These are phyloP conservation scores for Rhegmatorhina hoffmannsi DNA, from an alignment of 2,113 vertebrate species.

Conservation along the genomic window DNA sequence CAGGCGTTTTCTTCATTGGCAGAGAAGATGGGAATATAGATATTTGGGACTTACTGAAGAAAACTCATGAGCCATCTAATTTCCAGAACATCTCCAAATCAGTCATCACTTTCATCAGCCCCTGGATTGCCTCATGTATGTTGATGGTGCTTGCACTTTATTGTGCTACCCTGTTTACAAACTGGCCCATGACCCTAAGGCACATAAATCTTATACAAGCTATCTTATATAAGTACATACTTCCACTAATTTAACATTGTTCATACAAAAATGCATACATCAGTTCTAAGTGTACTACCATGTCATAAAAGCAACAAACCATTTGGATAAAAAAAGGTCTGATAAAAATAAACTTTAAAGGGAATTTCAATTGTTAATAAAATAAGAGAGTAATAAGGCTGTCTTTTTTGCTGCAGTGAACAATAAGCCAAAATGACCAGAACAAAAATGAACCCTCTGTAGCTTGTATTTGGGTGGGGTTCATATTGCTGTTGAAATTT, in stretches of 20 bases:
- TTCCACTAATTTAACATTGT: background rate
- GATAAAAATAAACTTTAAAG: background rate
- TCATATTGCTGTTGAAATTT: background rate
- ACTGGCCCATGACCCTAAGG: background rate
- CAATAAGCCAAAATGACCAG: background rate
- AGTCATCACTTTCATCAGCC: constrained; percentile 83
- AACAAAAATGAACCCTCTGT: background rate
- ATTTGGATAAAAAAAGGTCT: background rate
- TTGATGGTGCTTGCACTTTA: background rate
- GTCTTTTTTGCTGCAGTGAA: background rate
- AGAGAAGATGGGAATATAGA: constrained; percentile 87
- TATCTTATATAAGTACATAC: accelerated
- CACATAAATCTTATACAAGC: background rate
- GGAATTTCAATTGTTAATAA: background rate
- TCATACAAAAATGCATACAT: background rate
- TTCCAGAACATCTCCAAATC: constrained; percentile 77
- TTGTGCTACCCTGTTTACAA: background rate
- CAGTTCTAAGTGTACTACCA: background rate
- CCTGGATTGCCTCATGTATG: constrained; percentile 81
- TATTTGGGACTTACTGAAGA: constrained; percentile 92
- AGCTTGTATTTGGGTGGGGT: background rate
- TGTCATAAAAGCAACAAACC: background rate
- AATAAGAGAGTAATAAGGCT: background rate
- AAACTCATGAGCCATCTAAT: constrained; percentile 80
- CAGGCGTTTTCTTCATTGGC: constrained; percentile 89